phyloP scores from a whole-genome alignment of 2,888 invertebrate species.

The Pteria penguin region DNA sequence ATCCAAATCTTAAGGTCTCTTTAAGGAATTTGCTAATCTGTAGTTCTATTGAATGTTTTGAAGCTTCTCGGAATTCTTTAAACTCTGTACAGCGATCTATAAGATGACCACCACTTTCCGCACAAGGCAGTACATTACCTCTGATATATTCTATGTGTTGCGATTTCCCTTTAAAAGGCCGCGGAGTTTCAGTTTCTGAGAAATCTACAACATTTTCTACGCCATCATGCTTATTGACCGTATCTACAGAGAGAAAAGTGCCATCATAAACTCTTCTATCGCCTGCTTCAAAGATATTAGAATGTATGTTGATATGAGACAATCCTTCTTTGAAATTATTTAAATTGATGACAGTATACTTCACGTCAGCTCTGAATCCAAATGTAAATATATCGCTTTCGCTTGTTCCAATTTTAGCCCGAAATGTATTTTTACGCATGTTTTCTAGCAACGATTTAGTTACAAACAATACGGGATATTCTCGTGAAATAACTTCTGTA shows the following conservation, averaged over 20 bases:
- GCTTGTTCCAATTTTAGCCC: not conserved
- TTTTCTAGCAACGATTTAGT: not conserved
- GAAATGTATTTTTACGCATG: not conserved
- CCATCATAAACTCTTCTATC: no score
- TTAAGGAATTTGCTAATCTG: conserved; percentile 5
- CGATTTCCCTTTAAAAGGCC: conserved; percentile 1
- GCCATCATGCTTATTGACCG: no score
- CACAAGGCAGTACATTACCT: not conserved
- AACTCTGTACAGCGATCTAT: conserved; percentile 19
- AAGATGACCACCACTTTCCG: conserved; percentile 25
- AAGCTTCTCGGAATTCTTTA: conserved; percentile 9
- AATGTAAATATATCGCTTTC: not conserved
- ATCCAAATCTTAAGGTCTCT: conserved; percentile 22
- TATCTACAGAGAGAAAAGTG: no score
- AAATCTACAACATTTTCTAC: no score
- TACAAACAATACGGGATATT: not conserved
- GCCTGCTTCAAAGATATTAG: no score
- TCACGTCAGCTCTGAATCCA: no score
- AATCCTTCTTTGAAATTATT: not conserved
- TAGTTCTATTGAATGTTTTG: not conserved
- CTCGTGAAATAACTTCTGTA: not conserved
- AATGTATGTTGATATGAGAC: no score
- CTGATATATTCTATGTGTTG: conserved; percentile 13
- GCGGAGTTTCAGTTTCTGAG: not conserved
- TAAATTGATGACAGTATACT: no score